Evolutionary conservation across 2,113 vertebrate species (phyloP).

Genomic region (Caracal caracal): DNA sequence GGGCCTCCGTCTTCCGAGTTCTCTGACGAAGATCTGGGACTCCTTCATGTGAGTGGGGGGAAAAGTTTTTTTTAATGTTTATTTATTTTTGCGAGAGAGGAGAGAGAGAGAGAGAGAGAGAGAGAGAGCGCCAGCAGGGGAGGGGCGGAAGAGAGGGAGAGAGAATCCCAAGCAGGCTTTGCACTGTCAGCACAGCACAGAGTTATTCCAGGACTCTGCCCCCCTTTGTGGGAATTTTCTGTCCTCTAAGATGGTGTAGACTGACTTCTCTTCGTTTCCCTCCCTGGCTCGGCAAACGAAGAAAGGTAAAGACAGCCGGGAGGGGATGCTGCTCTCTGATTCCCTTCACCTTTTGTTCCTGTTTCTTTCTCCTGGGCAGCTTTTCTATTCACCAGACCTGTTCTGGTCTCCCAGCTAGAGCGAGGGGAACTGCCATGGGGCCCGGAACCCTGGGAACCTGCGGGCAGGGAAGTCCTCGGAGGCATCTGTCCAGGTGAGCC

Average conservation of each 20-base stretch:
- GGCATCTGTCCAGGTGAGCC: neutral
- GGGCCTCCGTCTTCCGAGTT: neutral
- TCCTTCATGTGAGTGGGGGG: neutral
- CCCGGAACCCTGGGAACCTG: neutral
- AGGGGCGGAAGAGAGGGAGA: too few species aligned
- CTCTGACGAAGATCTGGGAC: neutral
- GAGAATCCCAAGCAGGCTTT: too few species aligned
- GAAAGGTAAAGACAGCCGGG: neutral
- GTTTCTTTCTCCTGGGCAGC: neutral
- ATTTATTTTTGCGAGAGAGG: too few species aligned
- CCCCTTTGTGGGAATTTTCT: neutral
- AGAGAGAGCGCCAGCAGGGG: too few species aligned
- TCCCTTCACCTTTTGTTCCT: neutral
- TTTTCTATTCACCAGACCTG: conserved; percentile 22
- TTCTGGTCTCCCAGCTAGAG: conserved; percentile 56
- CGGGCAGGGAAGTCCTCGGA: neutral
- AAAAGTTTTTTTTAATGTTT: too few species aligned
- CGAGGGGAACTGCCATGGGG: conserved; percentile 1
- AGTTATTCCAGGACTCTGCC: neutral
- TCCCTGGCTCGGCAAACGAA: neutral
- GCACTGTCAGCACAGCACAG: too few species aligned
- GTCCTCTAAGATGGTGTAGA: neutral
- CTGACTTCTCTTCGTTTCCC: neutral
- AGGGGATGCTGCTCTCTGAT: neutral
- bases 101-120: too few species aligned